Evolutionary conservation across 2,113 vertebrate genomes (phyloP).

Genomic region (Zosterops borbonicus): DNA sequence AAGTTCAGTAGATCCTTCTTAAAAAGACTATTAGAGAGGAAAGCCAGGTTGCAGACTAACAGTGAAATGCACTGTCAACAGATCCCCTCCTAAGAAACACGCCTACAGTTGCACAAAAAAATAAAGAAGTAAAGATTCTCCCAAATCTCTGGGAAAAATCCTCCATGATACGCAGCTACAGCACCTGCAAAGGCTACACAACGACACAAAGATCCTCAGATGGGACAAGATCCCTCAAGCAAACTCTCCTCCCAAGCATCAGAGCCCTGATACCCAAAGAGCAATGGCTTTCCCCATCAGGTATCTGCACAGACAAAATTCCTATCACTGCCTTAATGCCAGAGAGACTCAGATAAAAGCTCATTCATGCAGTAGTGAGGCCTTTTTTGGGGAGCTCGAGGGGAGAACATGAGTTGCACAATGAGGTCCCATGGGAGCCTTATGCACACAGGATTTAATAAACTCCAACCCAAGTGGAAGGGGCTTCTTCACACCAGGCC

Average conservation of each 20-base stretch:
- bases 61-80: background rate
- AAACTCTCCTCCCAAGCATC: background rate
- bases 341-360: background rate
- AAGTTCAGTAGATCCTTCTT: background rate
- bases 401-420: background rate
- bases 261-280: background rate
- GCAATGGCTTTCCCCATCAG: background rate
- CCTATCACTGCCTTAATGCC: background rate
- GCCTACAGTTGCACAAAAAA: background rate
- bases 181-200: background rate
- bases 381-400: background rate
- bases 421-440: background rate
- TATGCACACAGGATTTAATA: background rate
- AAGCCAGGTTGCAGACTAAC: background rate
- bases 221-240: background rate
- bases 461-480: background rate
- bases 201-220: background rate
- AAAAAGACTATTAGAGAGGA: background rate
- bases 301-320: background rate
- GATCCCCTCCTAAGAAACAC: background rate
- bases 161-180: background rate
- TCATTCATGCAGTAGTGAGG: background rate
- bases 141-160: background rate
- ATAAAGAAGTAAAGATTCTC: background rate
- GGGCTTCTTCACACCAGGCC: background rate